phyloP scores from a whole-genome alignment of 1,140 invertebrate species.

The Macrosteles quadrilineatus region DNA sequence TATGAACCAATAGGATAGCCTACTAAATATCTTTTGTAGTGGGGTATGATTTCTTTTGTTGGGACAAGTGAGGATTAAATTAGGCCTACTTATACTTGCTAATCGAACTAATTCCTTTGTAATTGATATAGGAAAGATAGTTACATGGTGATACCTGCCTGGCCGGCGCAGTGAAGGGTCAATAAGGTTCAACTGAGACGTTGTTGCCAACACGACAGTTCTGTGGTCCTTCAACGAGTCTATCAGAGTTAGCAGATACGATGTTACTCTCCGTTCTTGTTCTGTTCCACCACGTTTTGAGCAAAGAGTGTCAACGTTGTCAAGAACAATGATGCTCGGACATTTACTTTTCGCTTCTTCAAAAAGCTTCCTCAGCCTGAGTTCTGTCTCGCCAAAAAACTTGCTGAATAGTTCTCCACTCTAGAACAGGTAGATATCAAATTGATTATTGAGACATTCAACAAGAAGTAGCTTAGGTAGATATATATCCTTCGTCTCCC shows the following conservation, averaged over 20 bases:
- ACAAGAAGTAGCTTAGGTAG: background rate
- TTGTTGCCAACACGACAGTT: slow-evolving; percentile 74
- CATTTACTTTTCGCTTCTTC: slow-evolving; percentile 63
- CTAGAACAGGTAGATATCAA: slow-evolving; percentile 46
- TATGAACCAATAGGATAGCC: too few relatives aligned
- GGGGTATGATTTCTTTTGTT: too few relatives aligned
- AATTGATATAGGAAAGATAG: too few relatives aligned
- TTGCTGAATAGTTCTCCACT: slow-evolving; percentile 70
- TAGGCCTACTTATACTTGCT: too few relatives aligned
- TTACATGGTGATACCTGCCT: slow-evolving; percentile 62
- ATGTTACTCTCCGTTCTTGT: slow-evolving; percentile 70
- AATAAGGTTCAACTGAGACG: slow-evolving; percentile 67
- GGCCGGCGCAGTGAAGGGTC: slow-evolving; percentile 72
- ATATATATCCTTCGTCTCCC: background rate
- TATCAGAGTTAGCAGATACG: slow-evolving; percentile 66
- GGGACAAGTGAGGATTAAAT: too few relatives aligned
- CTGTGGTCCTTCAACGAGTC: slow-evolving; percentile 62
- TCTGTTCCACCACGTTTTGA: slow-evolving; percentile 66
- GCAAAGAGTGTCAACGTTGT: slow-evolving; percentile 77
- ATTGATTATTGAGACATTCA: slow-evolving; percentile 21
- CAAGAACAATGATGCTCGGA: slow-evolving; percentile 72
- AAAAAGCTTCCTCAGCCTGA: slow-evolving; percentile 66
- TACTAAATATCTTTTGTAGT: too few relatives aligned
- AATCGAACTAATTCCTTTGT: too few relatives aligned
- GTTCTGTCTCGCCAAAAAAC: slow-evolving; percentile 72